phyloP scores from a whole-genome alignment of 53 echinoderm and acorn worm species.

The Zoroaster sp. region DNA sequence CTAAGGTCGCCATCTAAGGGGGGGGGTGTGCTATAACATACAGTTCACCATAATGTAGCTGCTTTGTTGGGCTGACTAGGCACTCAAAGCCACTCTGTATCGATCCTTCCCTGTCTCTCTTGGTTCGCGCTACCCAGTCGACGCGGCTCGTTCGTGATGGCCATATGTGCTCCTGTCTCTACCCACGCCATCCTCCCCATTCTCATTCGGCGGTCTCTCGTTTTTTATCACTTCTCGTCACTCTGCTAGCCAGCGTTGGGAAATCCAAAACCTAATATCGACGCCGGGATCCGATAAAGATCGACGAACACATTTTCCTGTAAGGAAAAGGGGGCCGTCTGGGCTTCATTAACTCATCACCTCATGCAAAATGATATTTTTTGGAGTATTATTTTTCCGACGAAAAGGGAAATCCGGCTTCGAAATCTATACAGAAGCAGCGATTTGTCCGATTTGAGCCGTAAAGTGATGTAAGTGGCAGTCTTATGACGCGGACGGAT shows the following conservation, averaged over 20 bases:
- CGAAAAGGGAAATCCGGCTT: slow-evolving; percentile 34
- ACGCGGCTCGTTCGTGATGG: neutral
- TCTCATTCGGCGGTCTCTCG: slow-evolving; percentile 2
- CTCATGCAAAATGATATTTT: slow-evolving; percentile 46
- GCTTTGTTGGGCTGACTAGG: neutral
- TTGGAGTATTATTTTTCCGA: slow-evolving; percentile 50
- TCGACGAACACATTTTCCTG: neutral
- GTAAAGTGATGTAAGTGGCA: slow-evolving; percentile 48
- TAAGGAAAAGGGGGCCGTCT: neutral
- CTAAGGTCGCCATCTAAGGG: no score
- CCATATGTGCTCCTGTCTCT: neutral
- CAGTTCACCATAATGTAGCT: neutral
- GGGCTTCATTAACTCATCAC: slow-evolving; percentile 26
- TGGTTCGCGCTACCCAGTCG: neutral
- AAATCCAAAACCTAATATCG: slow-evolving; percentile 46
- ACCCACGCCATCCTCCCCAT: neutral
- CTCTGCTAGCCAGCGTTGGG: slow-evolving; percentile 14
- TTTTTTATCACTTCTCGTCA: neutral
- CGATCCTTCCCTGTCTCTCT: neutral
- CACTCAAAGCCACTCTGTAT: slow-evolving; percentile 17
- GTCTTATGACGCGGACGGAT: neutral
- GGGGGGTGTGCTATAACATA: neutral
- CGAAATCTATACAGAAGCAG: slow-evolving; percentile 45
- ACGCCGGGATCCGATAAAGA: slow-evolving; percentile 36
- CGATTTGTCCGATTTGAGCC: slow-evolving; percentile 24